Evolutionary conservation across 2,113 vertebrate genomes (phyloP), one percentile per base, ranked within the genome.

Genomic region (Guaruba guarouba): DNA sequence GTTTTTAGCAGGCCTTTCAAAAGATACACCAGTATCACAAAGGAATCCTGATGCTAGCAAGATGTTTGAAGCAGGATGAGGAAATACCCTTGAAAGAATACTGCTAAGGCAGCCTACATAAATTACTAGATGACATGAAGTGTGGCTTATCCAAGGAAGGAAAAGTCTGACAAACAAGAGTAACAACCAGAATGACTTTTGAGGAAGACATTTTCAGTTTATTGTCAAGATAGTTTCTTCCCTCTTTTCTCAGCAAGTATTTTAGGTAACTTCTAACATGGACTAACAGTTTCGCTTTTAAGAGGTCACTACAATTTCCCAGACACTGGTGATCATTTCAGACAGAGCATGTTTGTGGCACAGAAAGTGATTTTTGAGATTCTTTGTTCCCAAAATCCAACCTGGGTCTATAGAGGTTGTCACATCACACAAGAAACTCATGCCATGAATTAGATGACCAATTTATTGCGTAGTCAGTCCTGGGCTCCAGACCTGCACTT

Each of bases 41-140:
- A 96, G 97, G 98, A 90, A 97, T 98, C 33, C 93, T 97, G 89
- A 98, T 98, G 13, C 97, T 98, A 69, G 83, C 97, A 46, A 98
- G 98, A 74, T 97, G 96, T 85, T 97, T 98, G 83, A 98, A 97
- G 91, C 96, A 97, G 66, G 98, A 98, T 62, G 97, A 98, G 8
- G 97, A 98, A 90, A 83, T 74, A 31, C 98, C 97, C 81, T 97
- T 6, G 98, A 98, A 96, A 96, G 52, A 98, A 96, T 2, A 98
- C 96, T 7, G 98, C 66, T 98, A 98, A 23, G 97, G 98, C 95
- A 98, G 97, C 84, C 98, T 97, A 85, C 98, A 98, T 91, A 97
- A 99, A 82, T 97, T 71, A 98, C 98, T 27, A 98, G 98, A 97
- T 97, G 93, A 73, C 98, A 98, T 10, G 98, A 99, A 92, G 98